Base-by-base conservation (phyloP, 2,888 invertebrate species). In the Campopleginae sp. region DNA sequence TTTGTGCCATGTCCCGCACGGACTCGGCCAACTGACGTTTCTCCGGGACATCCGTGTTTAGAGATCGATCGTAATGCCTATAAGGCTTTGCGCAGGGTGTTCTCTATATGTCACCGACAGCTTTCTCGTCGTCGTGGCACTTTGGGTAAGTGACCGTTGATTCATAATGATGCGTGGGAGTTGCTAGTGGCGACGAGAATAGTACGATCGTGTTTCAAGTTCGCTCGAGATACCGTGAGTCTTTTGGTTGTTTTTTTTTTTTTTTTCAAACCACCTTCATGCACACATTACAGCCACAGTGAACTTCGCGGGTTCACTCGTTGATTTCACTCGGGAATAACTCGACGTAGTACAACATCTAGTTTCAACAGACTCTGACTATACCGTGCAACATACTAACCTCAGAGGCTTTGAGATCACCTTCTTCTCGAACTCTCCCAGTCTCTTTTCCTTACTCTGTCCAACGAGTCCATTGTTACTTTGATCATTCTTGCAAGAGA, bases 121-220 rank as follows among this genome's bases (percentile, higher is more conserved):
- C 48, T 83, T 68, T 76, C 77, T 48, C 80, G 48, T 71, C 38
- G 71, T 46, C 61, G 68, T 74, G 72, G 44, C 82, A 83, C 58
- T 74, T 78, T 68, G 31, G 38, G n/a, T 38, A 74, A 74, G 66
- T 42, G 66, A 58, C 48, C 38, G 72, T 82, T 82, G 81, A 89
- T 88, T 87, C 86, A 86, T 80, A 85, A 87, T 82, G 88, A 87
- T 88, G 86, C 87, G 88, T 88, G 86, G 88, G 89, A 86, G 85
- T 87, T 86, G 80, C 80, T 75, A 74, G 78, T 77, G 68, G 75
- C 66, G 71, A 58, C 58, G 46, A 58, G 79, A 61, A 46, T 27
- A 17, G 65, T 75, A 19, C 42, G 75, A 81, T 80, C 80, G 77
- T 77, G 82, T 85, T 86, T 82, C 54, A 81, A 46, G 66, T 66